phyloP scores from a whole-genome alignment of 2,888 invertebrate genomes.

The Thymelicus lineola region DNA sequence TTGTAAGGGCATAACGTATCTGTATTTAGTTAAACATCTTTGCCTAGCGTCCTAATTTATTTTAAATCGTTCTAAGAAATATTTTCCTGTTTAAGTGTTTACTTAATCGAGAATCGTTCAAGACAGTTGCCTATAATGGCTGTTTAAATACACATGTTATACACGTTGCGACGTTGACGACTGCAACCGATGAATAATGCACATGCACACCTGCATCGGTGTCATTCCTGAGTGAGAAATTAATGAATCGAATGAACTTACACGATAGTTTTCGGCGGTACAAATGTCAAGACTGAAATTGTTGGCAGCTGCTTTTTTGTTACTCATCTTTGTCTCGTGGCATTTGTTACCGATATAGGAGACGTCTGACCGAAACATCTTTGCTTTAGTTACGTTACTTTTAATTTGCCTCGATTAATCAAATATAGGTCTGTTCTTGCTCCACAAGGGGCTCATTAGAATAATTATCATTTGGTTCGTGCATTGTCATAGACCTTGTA shows the following conservation, averaged over 20 bases:
- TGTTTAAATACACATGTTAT: background rate
- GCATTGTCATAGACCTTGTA: no score
- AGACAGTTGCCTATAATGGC: no score
- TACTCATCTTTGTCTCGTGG: conserved; percentile 17
- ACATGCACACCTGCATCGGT: conserved; percentile 45
- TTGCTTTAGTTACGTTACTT: background rate
- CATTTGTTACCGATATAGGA: conserved; percentile 15
- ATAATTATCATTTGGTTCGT: no score
- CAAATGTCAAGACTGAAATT: conserved; percentile 30
- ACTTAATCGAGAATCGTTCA: background rate
- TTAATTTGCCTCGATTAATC: background rate
- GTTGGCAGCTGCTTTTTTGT: conserved; percentile 28
- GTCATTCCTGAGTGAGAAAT: conserved; percentile 43
- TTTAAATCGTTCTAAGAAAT: background rate
- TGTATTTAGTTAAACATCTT: no score
- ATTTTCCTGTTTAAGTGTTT: conserved; percentile 1
- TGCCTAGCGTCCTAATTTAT: no score
- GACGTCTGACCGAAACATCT: conserved; percentile 17
- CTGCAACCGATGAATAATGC: conserved; percentile 44
- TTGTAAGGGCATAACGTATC: no score
- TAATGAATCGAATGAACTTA: conserved; percentile 35
- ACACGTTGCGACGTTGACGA: conserved; percentile 7
- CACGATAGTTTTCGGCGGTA: conserved; percentile 20
- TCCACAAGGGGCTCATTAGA: no score
- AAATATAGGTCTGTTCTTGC: no score